These are phyloP conservation scores for Syrmaticus mikado DNA, from an alignment of 2,113 vertebrate species.

Conservation along the genomic window DNA sequence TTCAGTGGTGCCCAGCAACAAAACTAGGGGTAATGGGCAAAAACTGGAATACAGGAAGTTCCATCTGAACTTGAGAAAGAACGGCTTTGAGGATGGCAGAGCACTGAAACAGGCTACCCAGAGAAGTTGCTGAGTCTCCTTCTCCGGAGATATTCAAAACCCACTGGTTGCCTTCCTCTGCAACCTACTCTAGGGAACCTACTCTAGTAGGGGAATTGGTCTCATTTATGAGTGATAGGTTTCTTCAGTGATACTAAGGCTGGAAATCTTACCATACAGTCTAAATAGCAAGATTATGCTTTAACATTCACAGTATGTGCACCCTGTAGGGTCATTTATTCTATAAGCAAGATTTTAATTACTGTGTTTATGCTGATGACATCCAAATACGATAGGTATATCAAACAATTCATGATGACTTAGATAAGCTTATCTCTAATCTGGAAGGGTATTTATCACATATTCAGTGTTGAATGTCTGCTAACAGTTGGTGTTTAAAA, in stretches of 20 bases:
- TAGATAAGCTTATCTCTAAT: not conserved
- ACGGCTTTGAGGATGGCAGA: not conserved
- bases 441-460: not conserved
- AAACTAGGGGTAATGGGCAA: not conserved
- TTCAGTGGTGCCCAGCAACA: not conserved
- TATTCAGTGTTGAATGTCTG: not conserved
- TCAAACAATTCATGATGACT: slow-evolving; percentile 11
- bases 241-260: not conserved
- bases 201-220: not conserved
- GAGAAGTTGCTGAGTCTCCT: not conserved
- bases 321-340: not conserved
- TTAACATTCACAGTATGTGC: not conserved
- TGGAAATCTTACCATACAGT: not conserved
- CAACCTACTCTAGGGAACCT: not conserved
- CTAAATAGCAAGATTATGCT: not conserved
- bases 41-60: not conserved
- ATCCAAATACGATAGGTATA: slow-evolving; percentile 38
- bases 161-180: not conserved
- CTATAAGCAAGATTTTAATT: slow-evolving; percentile 9
- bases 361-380: slow-evolving; percentile 33
- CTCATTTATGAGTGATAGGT: not conserved
- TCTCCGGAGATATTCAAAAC: not conserved
- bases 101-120: not conserved
- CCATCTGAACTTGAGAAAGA: not conserved
- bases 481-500: slow-evolving; percentile 1